These are phyloP conservation scores for Portunus trituberculatus DNA, from an alignment of 1,140 invertebrate species.

Conservation along the genomic window DNA sequence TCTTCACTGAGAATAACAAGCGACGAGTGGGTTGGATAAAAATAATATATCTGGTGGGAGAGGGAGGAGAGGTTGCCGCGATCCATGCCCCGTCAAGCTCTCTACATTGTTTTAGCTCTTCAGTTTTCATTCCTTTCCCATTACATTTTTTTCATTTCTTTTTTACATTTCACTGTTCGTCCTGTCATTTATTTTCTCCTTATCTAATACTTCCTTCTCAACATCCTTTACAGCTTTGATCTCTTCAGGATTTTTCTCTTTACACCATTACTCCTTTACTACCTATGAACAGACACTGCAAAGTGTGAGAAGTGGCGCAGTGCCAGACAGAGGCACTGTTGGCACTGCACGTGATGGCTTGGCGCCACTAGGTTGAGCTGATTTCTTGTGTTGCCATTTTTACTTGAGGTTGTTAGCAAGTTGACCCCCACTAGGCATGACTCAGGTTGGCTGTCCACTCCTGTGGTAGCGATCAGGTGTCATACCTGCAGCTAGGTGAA, in stretches of 20 bases:
- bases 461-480: not conserved
- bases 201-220: not conserved
- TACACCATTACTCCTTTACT: not conserved
- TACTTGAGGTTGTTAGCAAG: not conserved
- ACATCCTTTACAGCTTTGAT: not conserved
- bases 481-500: not conserved
- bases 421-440: not conserved
- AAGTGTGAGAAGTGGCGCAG: not conserved
- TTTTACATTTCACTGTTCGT: not conserved
- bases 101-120: not conserved
- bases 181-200: not conserved
- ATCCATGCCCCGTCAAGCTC: too few relatives aligned
- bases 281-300: slow-evolving; percentile 4
- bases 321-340: not conserved
- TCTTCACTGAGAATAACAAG: too few relatives aligned
- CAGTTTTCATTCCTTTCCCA: not conserved
- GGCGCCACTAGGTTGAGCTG: not conserved
- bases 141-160: not conserved
- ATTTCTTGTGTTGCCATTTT: not conserved
- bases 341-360: not conserved
- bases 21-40: too few relatives aligned
- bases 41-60: too few relatives aligned
- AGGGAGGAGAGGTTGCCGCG: too few relatives aligned
- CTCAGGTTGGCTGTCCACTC: not conserved
- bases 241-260: too few relatives aligned